A percentile compares a stretch with the other conserved stretches of the same genome.
These are phyloP conservation scores for Cepaea hortensis DNA, from an alignment of 2,888 invertebrate species.

Conservation along the genomic window DNA sequence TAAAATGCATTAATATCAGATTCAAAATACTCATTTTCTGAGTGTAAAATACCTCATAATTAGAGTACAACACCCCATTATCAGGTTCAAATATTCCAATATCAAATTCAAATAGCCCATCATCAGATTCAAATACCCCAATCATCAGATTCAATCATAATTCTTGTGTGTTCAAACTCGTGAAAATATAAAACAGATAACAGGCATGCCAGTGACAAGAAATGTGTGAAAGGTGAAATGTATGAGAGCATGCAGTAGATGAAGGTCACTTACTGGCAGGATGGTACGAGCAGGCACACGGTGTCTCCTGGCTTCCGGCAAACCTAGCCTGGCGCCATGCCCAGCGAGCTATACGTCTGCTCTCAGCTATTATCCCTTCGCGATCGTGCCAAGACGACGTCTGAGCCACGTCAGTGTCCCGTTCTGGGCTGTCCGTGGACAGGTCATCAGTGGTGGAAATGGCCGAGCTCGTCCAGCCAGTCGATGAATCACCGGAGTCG, in stretches of 20 bases:
- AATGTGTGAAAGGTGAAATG: neutral
- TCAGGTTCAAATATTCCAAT: no score
- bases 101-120: no score
- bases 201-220: neutral
- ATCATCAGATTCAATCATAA: no score
- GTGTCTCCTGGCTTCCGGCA: slow-evolving; percentile 43
- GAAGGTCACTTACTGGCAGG: slow-evolving; percentile 38
- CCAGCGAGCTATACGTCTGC: slow-evolving; percentile 55
- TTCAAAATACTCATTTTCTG: no score
- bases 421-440: slow-evolving; percentile 60
- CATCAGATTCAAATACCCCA: no score
- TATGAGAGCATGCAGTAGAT: neutral
- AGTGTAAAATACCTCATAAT: no score
- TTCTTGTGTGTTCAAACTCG: no score
- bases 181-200: no score
- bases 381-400: slow-evolving; percentile 38
- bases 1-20: no score
- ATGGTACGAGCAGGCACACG: slow-evolving; percentile 48
- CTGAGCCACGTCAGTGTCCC: slow-evolving; percentile 32
- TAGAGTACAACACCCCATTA: no score
- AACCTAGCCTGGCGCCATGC: slow-evolving; percentile 52
- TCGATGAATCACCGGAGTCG: slow-evolving; percentile 58
- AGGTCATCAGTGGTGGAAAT: slow-evolving; percentile 61
- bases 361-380: slow-evolving; percentile 55
- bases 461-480: slow-evolving; percentile 65